Percentiles rank a stretch among this genome's conserved stretches.
Conservation (phyloP, 2,113 vertebrate species). For the Verasper variegatus region DNA sequence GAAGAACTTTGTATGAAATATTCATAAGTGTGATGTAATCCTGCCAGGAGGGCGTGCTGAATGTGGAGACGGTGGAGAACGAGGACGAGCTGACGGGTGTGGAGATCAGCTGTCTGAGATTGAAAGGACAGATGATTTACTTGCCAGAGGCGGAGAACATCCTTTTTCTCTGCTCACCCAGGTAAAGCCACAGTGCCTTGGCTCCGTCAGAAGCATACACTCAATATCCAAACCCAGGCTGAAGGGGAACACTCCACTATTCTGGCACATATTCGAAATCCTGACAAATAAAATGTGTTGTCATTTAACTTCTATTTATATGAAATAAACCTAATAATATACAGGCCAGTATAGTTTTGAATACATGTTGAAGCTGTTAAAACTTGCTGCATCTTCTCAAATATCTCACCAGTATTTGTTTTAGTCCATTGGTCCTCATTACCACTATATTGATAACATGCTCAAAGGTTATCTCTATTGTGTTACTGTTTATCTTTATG, state of each 20-base stretch:
- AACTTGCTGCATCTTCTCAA: too few relatives aligned
- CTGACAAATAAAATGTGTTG: neutral
- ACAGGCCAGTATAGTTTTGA: too few relatives aligned
- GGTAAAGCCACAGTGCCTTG: slow-evolving; percentile 79
- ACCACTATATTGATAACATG: too few relatives aligned
- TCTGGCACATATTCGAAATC: neutral
- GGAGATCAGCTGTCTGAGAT: slow-evolving; percentile 95
- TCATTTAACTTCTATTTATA: neutral
- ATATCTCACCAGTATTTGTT: too few relatives aligned
- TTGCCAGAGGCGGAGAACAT: slow-evolving; percentile 98
- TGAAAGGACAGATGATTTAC: slow-evolving; percentile 99
- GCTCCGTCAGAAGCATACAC: slow-evolving; percentile 10
- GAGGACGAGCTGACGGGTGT: slow-evolving; percentile 97
- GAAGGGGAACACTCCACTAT: neutral
- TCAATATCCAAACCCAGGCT: slow-evolving; percentile 4
- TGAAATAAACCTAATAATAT: neutral
- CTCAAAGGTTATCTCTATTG: too few relatives aligned
- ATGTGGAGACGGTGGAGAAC: slow-evolving; percentile 94
- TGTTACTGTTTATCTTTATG: too few relatives aligned
- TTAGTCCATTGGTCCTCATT: too few relatives aligned
- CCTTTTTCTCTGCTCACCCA: slow-evolving; percentile 98
- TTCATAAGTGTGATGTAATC: slow-evolving; percentile 65
- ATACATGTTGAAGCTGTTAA: too few relatives aligned
- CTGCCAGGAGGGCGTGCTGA: slow-evolving; percentile 92
- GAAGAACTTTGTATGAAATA: slow-evolving; percentile 58